Base-by-base conservation (phyloP, 2,888 invertebrate species). In the Melieria crassipennis region DNA sequence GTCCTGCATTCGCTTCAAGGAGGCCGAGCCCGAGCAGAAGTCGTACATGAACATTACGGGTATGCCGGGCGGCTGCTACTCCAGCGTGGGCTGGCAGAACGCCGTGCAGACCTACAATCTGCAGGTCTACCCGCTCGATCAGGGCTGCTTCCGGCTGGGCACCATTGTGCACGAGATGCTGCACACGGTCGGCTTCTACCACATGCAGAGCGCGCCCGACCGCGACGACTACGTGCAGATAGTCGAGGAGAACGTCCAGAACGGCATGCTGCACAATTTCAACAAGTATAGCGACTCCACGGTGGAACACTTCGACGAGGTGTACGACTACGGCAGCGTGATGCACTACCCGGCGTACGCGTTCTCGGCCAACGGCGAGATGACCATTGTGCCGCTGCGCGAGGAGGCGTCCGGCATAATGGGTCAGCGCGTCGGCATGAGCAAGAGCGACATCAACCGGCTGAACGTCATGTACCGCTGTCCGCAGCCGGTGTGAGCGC, bases 291-390 rank as follows among this genome's bases (percentile, higher is more conserved):
- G 89, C 43, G 82, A 86, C 5, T 84, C 87, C 4, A 86, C 85
- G 13, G 89, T 91, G 0, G 88, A 90, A 65, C 90, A 90, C 56
- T 93, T 89, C 80, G 92, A 91, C 1, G 89, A 93, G 65, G 86
- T 88, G 0, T 94, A 94, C 79, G 94, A 94, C 83, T 94, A 92
- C 82, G 89, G 90, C 76, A 94, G 94, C 76, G 92, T 94, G 1
- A 91, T 94, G 93, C 94, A 94, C 80, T 94, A 94, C 83, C 91
- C 92, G 0, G 88, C 89, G 42, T 90, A 88, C 48, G 93, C 93
- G 0, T 94, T 94, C 85, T 91, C 92, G 0, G 89, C 82, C 67
- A 94, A 94, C 82, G 89, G 90, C 0, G 82, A 89, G 79, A 89
- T 91, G 64, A 94, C 94, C 0, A 92, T 94, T 60, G 87, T 90